Percentiles rank a stretch among this genome's conserved stretches.
Conservation (phyloP, 2,888 invertebrate species). For the Drosophila quinaria region DNA sequence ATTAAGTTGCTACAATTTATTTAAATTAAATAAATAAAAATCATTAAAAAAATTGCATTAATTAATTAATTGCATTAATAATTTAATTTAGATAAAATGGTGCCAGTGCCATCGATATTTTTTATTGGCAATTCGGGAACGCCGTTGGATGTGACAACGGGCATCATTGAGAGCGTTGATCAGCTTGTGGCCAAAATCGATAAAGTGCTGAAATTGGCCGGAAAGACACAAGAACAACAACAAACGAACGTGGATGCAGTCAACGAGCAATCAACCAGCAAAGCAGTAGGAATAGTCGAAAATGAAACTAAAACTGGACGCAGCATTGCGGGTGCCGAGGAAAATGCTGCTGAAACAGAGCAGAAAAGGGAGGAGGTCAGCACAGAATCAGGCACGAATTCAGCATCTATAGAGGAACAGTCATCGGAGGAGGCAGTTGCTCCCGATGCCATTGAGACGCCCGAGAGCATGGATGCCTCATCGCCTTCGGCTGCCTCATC, state of each 20-base stretch:
- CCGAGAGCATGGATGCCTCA: background rate
- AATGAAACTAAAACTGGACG: background rate
- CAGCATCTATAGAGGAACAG: background rate
- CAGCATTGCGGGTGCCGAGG: slow-evolving; percentile 60
- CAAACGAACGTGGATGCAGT: background rate
- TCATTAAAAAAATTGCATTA: background rate
- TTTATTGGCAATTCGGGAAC: slow-evolving; percentile 94
- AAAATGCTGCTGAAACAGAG: background rate
- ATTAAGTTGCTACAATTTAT: no score
- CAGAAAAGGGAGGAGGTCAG: background rate
- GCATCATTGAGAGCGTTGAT: slow-evolving; percentile 87
- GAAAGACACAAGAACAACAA: slow-evolving; percentile 23
- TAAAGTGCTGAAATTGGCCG: slow-evolving; percentile 85
- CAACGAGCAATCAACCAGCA: slow-evolving; percentile 7
- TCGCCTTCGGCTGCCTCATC: slow-evolving; percentile 7
- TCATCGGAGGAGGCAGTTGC: slow-evolving; percentile 1
- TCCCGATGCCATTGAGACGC: slow-evolving; percentile 3
- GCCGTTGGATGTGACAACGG: slow-evolving; percentile 92
- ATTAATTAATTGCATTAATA: background rate
- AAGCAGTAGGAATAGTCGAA: background rate
- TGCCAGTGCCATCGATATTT: slow-evolving; percentile 93
- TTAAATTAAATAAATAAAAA: background rate
- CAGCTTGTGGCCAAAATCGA: slow-evolving; percentile 90
- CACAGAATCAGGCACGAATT: background rate
- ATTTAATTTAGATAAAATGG: slow-evolving; percentile 88